phyloP scores from a whole-genome alignment of 2,113 vertebrate species.

The Microtus pennsylvanicus region DNA sequence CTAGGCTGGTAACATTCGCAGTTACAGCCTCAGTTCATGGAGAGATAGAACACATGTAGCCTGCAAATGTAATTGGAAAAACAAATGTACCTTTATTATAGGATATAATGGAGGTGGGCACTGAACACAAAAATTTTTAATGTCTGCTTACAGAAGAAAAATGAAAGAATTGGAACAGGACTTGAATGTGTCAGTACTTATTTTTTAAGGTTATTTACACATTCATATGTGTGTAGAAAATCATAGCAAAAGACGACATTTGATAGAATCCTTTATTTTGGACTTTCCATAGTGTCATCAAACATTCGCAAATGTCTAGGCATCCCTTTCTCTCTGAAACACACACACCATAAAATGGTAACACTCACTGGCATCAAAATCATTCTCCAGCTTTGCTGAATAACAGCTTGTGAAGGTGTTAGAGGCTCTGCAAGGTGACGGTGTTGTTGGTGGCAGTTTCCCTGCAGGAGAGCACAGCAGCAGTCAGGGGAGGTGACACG shows the following conservation, averaged over 20 bases:
- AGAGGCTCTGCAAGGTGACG: not conserved
- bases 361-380: not conserved
- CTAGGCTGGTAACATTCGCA: not conserved
- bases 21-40: not conserved
- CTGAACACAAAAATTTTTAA: slow-evolving; percentile 16
- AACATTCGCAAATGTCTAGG: slow-evolving; percentile 42
- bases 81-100: not conserved
- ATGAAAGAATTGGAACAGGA: not conserved
- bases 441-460: not conserved
- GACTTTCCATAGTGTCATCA: not conserved
- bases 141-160: slow-evolving; percentile 52
- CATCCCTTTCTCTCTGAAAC: not conserved
- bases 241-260: slow-evolving; percentile 10
- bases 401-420: not conserved
- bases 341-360: not conserved
- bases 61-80: not conserved
- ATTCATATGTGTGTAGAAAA: not conserved
- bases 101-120: not conserved
- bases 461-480: too few relatives aligned
- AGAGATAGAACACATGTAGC: not conserved
- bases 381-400: not conserved
- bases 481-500: not conserved
- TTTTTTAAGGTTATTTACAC: not conserved
- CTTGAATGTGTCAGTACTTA: slow-evolving; percentile 16
- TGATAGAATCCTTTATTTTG: not conserved